phyloP scores from a whole-genome alignment of 2,113 vertebrate species.

The Zosterops borbonicus region DNA sequence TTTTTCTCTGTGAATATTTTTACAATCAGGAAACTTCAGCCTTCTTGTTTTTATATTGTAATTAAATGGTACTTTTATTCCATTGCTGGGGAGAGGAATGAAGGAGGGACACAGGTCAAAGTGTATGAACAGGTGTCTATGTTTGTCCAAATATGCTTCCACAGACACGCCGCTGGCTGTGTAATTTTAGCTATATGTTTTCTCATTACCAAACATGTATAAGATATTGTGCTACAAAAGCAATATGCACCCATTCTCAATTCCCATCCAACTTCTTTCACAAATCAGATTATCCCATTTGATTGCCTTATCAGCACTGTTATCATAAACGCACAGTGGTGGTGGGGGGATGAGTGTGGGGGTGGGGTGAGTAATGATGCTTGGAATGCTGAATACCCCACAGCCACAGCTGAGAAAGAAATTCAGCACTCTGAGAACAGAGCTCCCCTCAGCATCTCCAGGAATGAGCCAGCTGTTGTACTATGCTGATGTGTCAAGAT shows the following conservation, averaged over 20 bases:
- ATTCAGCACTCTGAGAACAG: constrained; percentile 72
- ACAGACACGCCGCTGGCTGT: background rate
- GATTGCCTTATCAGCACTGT: constrained; percentile 38
- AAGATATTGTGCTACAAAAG: background rate
- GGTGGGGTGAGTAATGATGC: background rate
- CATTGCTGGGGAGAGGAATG: background rate
- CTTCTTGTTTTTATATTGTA: background rate
- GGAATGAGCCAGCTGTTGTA: constrained; percentile 73
- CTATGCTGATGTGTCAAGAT: constrained; percentile 65
- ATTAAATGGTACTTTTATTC: background rate
- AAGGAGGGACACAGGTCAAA: background rate
- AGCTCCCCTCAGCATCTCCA: constrained; percentile 63
- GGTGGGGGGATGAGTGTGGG: rapidly evolving
- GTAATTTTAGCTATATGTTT: background rate
- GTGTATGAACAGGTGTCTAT: constrained; percentile 21
- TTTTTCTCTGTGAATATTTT: background rate
- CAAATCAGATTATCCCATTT: constrained; percentile 8
- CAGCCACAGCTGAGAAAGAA: constrained; percentile 70
- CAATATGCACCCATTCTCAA: background rate
- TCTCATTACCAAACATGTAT: background rate
- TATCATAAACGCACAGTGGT: background rate
- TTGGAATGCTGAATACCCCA: constrained; percentile 54
- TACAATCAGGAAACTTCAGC: background rate
- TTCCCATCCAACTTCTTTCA: background rate
- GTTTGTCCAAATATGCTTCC: background rate